Percentiles rank a stretch among this genome's conserved stretches.
Conservation (phyloP, 2,888 invertebrate species). For the Tetragonisca angustula region DNA sequence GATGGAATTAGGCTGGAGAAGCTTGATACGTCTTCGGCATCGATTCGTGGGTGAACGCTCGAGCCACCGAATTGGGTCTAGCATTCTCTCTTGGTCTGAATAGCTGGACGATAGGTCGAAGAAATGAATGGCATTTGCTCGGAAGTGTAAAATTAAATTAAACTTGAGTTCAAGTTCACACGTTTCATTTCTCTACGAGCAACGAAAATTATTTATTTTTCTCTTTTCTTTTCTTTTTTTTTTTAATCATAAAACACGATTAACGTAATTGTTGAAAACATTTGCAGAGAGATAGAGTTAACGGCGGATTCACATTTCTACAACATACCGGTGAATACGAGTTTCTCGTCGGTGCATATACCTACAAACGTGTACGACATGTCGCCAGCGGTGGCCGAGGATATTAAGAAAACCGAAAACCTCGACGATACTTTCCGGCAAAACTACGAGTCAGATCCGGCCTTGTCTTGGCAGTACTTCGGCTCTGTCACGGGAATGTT, state of each 20-base stretch:
- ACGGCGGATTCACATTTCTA: constrained; percentile 93
- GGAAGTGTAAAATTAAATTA: not conserved
- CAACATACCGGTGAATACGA: constrained; percentile 92
- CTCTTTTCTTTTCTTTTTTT: no score
- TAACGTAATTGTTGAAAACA: not conserved
- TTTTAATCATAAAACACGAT: no score
- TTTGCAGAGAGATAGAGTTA: constrained; percentile 85
- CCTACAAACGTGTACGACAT: constrained; percentile 96
- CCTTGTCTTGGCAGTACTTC: constrained; percentile 98
- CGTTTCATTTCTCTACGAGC: not conserved
- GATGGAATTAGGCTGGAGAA: constrained; percentile 51
- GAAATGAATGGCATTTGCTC: constrained; percentile 3
- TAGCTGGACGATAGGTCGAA: not conserved
- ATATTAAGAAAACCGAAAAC: constrained; percentile 96
- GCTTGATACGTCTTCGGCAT: constrained; percentile 48
- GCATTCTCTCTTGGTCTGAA: constrained; percentile 36
- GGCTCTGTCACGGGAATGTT: constrained; percentile 97
- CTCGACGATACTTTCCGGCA: constrained; percentile 93
- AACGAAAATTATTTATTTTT: not conserved
- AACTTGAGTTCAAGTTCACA: not conserved
- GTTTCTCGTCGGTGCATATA: constrained; percentile 94
- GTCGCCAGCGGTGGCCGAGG: constrained; percentile 87
- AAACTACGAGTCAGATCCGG: constrained; percentile 94
- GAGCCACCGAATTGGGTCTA: constrained; percentile 45
- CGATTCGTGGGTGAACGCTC: constrained; percentile 46